Percentiles rank a stretch among this genome's conserved stretches.
These are phyloP conservation scores for Acromyrmex echinatior DNA, from an alignment of 1,140 invertebrate genomes.

Conservation along the genomic window DNA sequence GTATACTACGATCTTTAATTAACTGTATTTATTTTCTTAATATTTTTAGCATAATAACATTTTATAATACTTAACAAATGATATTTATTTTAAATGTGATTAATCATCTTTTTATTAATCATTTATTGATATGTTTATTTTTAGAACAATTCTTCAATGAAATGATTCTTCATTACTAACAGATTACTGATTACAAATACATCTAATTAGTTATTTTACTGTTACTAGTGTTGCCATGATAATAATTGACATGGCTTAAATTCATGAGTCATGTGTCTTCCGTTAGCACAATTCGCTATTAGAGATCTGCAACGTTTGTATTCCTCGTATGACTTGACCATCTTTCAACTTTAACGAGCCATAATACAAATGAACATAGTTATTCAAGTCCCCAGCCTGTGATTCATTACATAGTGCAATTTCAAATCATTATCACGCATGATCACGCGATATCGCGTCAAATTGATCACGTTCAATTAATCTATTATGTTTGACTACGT, in stretches of 20 bases:
- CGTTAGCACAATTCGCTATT: background rate
- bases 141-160: too few species aligned
- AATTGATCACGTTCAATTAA: background rate
- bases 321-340: background rate
- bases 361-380: conserved; percentile 23
- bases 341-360: conserved; percentile 37
- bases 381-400: background rate
- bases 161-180: background rate
- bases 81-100: background rate
- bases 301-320: background rate
- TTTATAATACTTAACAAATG: background rate
- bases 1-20: background rate
- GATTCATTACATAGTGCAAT: background rate
- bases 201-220: conserved; percentile 3
- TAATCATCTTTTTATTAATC: background rate
- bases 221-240: background rate
- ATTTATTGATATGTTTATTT: background rate
- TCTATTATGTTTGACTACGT: background rate
- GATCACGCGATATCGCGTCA: background rate
- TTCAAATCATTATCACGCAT: conserved; percentile 8
- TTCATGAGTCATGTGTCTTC: background rate
- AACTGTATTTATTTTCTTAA: background rate
- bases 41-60: background rate
- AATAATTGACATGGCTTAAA: background rate
- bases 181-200: background rate